phyloP scores from a whole-genome alignment of 2,113 vertebrate species.

The Tragelaphus scriptus region DNA sequence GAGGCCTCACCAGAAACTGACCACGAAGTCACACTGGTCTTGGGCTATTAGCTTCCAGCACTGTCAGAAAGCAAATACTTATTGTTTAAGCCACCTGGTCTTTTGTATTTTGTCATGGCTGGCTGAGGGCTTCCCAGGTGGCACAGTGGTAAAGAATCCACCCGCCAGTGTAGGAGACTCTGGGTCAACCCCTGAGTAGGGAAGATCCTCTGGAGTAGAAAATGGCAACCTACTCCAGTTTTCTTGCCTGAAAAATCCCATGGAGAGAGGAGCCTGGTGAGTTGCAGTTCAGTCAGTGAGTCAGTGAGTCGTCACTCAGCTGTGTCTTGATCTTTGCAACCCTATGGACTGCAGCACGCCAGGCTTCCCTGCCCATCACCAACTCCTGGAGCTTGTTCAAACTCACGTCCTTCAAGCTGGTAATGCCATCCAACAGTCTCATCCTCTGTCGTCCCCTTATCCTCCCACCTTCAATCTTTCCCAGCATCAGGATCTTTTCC shows the following conservation, averaged over 20 bases:
- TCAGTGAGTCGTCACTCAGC: not conserved
- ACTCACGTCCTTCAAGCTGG: not conserved
- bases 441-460: not conserved
- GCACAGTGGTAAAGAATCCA: not conserved
- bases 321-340: not conserved
- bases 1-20: not conserved
- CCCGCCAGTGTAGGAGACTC: not conserved
- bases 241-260: not conserved
- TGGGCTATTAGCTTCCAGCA: not conserved
- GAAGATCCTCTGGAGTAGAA: not conserved
- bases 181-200: not conserved
- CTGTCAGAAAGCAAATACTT: not conserved
- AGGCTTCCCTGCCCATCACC: not conserved
- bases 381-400: not conserved
- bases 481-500: not conserved
- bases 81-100: not conserved
- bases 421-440: not conserved
- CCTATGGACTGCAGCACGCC: rapidly evolving
- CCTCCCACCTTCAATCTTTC: not conserved
- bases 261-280: not conserved
- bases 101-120: not conserved
- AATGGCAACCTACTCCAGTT: not conserved
- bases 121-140: not conserved
- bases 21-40: not conserved
- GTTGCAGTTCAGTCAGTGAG: not conserved